Conservation (phyloP, 1,140 invertebrate genomes). For the Lepidurus apus region DNA sequence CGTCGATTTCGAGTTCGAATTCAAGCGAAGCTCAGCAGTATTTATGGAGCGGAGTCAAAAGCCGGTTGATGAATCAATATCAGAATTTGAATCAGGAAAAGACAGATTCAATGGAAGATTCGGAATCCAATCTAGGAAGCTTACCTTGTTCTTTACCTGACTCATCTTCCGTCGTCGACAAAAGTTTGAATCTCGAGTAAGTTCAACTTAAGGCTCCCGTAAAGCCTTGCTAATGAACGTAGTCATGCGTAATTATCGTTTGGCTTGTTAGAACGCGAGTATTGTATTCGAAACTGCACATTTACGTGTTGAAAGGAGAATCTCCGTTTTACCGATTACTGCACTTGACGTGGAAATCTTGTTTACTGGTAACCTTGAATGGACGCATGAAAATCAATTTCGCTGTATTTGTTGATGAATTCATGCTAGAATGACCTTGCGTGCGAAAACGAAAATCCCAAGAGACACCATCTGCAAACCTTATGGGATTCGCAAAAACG, state of each 20-base stretch:
- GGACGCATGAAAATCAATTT: not conserved
- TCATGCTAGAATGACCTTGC: not conserved
- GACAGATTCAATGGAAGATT: not conserved
- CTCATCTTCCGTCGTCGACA: not conserved
- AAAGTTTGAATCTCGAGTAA: not conserved
- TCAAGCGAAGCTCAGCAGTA: not conserved
- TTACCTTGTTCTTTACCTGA: slow-evolving; percentile 1
- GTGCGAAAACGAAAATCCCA: not conserved
- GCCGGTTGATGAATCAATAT: not conserved
- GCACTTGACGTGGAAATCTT: not conserved
- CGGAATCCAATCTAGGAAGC: not conserved
- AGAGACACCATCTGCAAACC: not conserved
- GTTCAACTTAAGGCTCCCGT: no score
- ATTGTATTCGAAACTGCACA: not conserved
- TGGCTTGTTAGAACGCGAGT: not conserved
- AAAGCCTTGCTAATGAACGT: no score
- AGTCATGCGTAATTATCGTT: not conserved
- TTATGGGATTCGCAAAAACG: not conserved
- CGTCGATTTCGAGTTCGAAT: not conserved
- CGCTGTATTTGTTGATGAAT: not conserved
- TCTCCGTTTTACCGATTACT: not conserved
- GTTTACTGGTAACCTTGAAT: slow-evolving; percentile 15
- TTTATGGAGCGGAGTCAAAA: not conserved
- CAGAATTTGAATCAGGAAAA: not conserved
- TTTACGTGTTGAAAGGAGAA: not conserved